A percentile compares a stretch with the other conserved stretches of the same genome.
Evolutionary conservation across 2,888 invertebrate species (phyloP).

Genomic region (Melanotus villosus): DNA sequence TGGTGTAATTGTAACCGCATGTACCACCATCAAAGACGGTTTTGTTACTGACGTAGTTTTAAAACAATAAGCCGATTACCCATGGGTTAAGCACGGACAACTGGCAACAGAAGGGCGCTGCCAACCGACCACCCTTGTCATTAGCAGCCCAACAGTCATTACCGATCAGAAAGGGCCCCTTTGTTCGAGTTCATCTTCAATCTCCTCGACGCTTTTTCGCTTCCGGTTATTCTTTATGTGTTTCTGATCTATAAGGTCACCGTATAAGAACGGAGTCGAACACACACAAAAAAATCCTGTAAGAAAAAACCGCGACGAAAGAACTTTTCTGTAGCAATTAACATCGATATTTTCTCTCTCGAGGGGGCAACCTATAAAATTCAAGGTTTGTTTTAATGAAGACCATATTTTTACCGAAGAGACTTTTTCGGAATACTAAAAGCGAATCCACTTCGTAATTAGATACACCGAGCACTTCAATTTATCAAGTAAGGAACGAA

Average conservation of each 20-base stretch:
- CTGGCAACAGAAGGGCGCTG: slow-evolving; percentile 31
- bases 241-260: slow-evolving; percentile 27
- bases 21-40: slow-evolving; percentile 32
- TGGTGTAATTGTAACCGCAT: slow-evolving; percentile 19
- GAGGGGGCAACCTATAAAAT: too few relatives aligned
- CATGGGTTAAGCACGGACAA: slow-evolving; percentile 31
- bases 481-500: not conserved
- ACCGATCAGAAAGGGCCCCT: slow-evolving; percentile 34
- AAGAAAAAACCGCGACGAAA: slow-evolving; percentile 9
- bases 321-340: slow-evolving; percentile 6
- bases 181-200: slow-evolving; percentile 37
- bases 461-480: not conserved
- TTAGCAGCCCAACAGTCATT: slow-evolving; percentile 41
- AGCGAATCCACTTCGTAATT: not conserved
- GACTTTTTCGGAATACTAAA: not conserved
- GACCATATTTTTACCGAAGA: too few relatives aligned
- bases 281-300: too few relatives aligned
- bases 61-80: slow-evolving; percentile 36
- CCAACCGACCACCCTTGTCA: slow-evolving; percentile 34
- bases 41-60: slow-evolving; percentile 38
- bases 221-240: slow-evolving; percentile 31
- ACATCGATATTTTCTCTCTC: too few relatives aligned
- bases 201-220: slow-evolving; percentile 29
- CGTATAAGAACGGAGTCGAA: slow-evolving; percentile 13
- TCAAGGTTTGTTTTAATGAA: too few relatives aligned